Base-by-base conservation (phyloP, 2,113 vertebrate genomes). In the Nanorana parkeri region DNA sequence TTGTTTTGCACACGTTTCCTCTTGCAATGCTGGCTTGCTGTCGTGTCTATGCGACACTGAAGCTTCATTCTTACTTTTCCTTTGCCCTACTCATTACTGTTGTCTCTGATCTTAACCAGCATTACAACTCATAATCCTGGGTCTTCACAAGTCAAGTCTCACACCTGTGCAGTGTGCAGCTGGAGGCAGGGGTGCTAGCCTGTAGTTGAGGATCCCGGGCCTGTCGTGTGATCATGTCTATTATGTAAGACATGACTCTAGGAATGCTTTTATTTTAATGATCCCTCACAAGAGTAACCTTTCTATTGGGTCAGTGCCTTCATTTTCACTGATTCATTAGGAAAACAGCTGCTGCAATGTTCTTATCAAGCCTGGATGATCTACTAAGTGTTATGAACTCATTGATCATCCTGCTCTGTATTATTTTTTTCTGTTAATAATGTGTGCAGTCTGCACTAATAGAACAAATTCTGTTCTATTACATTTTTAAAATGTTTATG, bases 151-250 rank as follows among this genome's bases (percentile, higher is more conserved):
- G 17, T 80, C 54, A 15, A n/a, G 29, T 17, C 23, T 68, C 65
- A 80, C 77, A 69, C 66, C 78, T 80, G 66, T 71, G 67, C 36
- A 28, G 7, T 24, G 26, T 68, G 52, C 51, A 79, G 66, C 64
- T 36, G 58, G 28, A 24, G 77, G 64, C 26, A 51, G 24, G 19
- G n/a, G 13, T 4, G 21, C 13, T 32, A 17, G 55, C 23, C 4
- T 69, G 21, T 51, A 69, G 54, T 26, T 20, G 21, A 58, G 15
- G 54, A 68, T 23, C 55, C 21, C 26, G 32, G 68, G 29, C 26
- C 15, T 24, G 17, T 28, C 58, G n/a, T 68, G 64, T 47, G 65
- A 79, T 79, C 67, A 60, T 47, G 29, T 61, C 28, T 58, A 58
- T 68, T 60, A 80, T 51, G 32, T 68, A 80, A 60, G 29, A 24